These are phyloP conservation scores for Heliconius ethilla DNA, from an alignment of 2,888 invertebrate species.

Conservation along the genomic window DNA sequence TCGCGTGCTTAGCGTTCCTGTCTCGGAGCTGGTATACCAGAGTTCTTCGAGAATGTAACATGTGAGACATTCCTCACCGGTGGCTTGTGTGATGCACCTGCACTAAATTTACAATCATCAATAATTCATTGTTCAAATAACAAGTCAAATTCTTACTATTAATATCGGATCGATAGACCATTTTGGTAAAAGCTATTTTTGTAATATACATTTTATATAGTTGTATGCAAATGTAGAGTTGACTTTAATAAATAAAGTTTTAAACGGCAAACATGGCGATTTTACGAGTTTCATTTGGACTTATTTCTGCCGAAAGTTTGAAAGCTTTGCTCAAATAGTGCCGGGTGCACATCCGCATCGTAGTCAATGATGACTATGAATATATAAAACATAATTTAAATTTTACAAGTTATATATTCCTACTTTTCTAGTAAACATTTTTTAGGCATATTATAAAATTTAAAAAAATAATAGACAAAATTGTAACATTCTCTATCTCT, in stretches of 20 bases:
- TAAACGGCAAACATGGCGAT: slow-evolving; percentile 56
- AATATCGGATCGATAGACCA: background rate
- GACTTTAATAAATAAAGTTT: slow-evolving; percentile 66
- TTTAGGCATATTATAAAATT: too few relatives aligned
- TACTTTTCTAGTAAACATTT: too few relatives aligned
- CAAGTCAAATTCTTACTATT: background rate
- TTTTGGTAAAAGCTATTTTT: slow-evolving; percentile 35
- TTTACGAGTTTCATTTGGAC: slow-evolving; percentile 66
- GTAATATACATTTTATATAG: slow-evolving; percentile 44
- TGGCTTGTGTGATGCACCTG: slow-evolving; percentile 11
- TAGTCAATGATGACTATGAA: slow-evolving; percentile 26
- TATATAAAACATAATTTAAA: slow-evolving; percentile 9
- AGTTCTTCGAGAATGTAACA: slow-evolving; percentile 46
- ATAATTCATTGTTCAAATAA: background rate
- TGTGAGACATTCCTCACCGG: slow-evolving; percentile 37
- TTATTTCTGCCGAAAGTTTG: slow-evolving; percentile 55
- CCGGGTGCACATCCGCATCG: slow-evolving; percentile 41
- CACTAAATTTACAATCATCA: background rate
- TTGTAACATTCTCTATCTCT: too few relatives aligned
- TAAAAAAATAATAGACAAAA: too few relatives aligned
- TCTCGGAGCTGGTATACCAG: slow-evolving; percentile 47
- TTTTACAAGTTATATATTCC: background rate
- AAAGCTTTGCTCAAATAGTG: slow-evolving; percentile 55
- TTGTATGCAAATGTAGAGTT: slow-evolving; percentile 54
- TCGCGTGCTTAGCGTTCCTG: slow-evolving; percentile 68